Conservation (phyloP, 2,888 invertebrate genomes). For the Andrena flavipes region DNA sequence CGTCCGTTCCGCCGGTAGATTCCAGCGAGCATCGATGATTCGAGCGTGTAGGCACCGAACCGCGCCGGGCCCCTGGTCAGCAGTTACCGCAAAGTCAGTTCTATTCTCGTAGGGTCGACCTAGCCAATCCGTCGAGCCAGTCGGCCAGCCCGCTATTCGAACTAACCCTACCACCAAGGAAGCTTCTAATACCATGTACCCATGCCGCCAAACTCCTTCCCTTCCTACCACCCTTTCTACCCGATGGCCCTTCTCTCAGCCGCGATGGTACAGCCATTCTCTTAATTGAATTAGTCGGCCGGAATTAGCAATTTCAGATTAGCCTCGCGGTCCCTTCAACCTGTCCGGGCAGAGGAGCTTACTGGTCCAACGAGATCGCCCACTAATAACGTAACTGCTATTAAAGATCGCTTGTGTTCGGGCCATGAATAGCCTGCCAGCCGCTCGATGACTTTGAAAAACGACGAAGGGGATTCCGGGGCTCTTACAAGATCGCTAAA, state of each 20-base stretch:
- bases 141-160: slow-evolving; percentile 58
- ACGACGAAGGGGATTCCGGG: neutral
- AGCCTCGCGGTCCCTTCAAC: slow-evolving; percentile 63
- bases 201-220: slow-evolving; percentile 48
- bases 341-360: slow-evolving; percentile 32
- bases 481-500: neutral
- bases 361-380: slow-evolving; percentile 46
- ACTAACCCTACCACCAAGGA: slow-evolving; percentile 67
- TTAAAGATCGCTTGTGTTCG: slow-evolving; percentile 25
- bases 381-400: slow-evolving; percentile 56
- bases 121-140: slow-evolving; percentile 62
- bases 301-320: slow-evolving; percentile 83
- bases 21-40: slow-evolving; percentile 75
- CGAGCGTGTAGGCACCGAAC: slow-evolving; percentile 73
- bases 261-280: slow-evolving; percentile 74
- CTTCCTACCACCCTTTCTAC: slow-evolving; percentile 48
- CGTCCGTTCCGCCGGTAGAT: slow-evolving; percentile 66
- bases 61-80: slow-evolving; percentile 76
- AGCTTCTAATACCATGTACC: slow-evolving; percentile 68
- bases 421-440: neutral
- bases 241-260: slow-evolving; percentile 47
- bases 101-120: slow-evolving; percentile 70
- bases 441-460: neutral
- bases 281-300: slow-evolving; percentile 83
- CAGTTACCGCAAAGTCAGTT: slow-evolving; percentile 81